These are phyloP conservation scores for Umimayanthus kanabou DNA, from an alignment of 92 coral and sea anemone species.

Conservation along the genomic window DNA sequence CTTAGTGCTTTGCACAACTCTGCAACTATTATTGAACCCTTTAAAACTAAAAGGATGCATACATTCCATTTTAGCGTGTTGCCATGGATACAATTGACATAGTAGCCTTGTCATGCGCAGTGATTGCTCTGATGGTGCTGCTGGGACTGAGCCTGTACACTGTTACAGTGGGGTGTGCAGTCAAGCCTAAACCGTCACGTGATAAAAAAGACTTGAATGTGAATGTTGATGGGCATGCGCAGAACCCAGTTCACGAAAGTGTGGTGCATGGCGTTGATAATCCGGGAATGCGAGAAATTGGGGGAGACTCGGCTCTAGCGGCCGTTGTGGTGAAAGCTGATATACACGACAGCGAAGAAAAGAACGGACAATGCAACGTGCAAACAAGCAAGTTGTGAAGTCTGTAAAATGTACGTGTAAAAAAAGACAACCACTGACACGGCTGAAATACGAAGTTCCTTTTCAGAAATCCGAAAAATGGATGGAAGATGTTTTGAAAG, in stretches of 20 bases:
- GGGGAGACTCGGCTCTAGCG: not conserved
- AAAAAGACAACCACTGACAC: not conserved
- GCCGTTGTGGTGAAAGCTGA: not conserved
- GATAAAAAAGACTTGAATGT: not conserved
- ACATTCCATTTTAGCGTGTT: conserved; percentile 5
- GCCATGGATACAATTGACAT: conserved; percentile 29
- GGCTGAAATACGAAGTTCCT: not conserved
- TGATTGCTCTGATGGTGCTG: conserved; percentile 22
- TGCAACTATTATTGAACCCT: no score
- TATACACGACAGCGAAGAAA: not conserved
- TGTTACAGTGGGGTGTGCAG: not conserved
- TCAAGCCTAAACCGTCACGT: not conserved
- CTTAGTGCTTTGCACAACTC: no score
- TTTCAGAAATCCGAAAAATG: not conserved
- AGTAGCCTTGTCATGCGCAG: conserved; percentile 18
- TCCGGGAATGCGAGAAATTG: conserved; percentile 27
- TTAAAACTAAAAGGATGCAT: no score
- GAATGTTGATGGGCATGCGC: not conserved
- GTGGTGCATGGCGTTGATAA: conserved; percentile 16
- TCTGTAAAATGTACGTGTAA: not conserved
- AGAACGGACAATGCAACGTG: not conserved
- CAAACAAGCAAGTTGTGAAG: conserved; percentile 25
- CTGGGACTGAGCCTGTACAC: conserved; percentile 21
- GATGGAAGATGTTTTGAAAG: not conserved
- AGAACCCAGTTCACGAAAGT: not conserved